Evolutionary conservation across 2,888 invertebrate genomes (phyloP), one percentile per base, ranked within the genome.

Genomic region (Hydraecia micacea): DNA sequence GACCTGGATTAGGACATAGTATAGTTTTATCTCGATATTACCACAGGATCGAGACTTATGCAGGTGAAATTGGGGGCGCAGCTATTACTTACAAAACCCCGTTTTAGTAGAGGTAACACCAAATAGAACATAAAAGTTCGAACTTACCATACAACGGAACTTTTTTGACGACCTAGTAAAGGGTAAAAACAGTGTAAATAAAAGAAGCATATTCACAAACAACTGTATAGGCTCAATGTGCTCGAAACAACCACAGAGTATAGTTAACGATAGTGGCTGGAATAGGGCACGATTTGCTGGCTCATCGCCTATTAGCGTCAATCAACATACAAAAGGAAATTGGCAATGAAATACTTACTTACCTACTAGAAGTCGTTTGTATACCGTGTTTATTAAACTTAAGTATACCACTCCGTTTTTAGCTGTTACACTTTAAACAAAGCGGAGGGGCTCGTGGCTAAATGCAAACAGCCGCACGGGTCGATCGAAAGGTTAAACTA

Each of bases 271-370:
- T 79, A 49, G 77, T 73, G 66, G 77, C 46, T 65, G 58, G 69
- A 87, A 82, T 84, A 77, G 78, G 71, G 67, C n/a, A 83, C 71
- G 81, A 85, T 84, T 73, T 86, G 88, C 89, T 55, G 32, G 66
- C 77, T 88, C 88, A 88, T 84, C 79, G 80, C 67, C 80, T 87
- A 86, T 87, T 88, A 88, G 76, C 69, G 72, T 73, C 87, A 78
- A 84, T 88, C 83, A 85, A 83, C 79, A 75, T 55, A 63, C 73
- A 84, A 80, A 63, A 25, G 73, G 73, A 66, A 79, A 67, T 63
- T 52, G 67, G 68, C 77, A 86, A 75, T 80, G 74, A 58, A 84
- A 84, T 75, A 75, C 77, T 85, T 75, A 77, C 77, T 85, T 65
- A 75, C 69, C 81, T 62, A 77, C 60, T 55, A 36, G 32, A 46